A percentile compares a stretch with the other conserved stretches of the same genome.
These are phyloP conservation scores for Pangasius sanitwongsei DNA, from an alignment of 2,797 vertebrate species.

Conservation along the genomic window DNA sequence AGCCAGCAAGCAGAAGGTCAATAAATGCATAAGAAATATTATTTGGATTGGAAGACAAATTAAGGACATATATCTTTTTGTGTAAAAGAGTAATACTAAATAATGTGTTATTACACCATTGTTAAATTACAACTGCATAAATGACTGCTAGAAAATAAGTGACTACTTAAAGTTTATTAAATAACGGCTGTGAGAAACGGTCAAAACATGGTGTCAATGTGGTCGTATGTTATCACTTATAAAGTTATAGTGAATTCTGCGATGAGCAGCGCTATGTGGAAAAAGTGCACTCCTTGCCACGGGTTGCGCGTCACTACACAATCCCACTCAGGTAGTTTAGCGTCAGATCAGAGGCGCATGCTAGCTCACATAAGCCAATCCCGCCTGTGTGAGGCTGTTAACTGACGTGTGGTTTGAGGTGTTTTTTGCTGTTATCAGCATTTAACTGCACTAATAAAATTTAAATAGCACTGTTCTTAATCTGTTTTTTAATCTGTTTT, in stretches of 20 bases:
- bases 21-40: background rate
- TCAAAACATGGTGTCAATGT: background rate
- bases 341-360: background rate
- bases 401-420: background rate
- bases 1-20: slow-evolving; percentile 41
- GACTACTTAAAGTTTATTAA: background rate
- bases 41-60: background rate
- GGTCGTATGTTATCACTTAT: background rate
- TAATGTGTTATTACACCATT: background rate
- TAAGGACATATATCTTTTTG: background rate
- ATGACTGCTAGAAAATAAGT: background rate
- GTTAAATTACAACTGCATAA: background rate
- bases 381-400: background rate
- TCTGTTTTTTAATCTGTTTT: too few relatives aligned
- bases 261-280: background rate
- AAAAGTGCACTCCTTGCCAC: background rate
- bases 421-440: background rate
- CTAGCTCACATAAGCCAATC: background rate
- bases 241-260: background rate
- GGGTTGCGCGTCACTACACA: background rate
- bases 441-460: too few relatives aligned
- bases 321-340: background rate
- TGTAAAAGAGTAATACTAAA: background rate
- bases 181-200: background rate
- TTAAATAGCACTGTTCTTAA: too few relatives aligned